These are phyloP conservation scores for Xestia ashworthii DNA, from an alignment of 2,888 invertebrate genomes.

Conservation along the genomic window DNA sequence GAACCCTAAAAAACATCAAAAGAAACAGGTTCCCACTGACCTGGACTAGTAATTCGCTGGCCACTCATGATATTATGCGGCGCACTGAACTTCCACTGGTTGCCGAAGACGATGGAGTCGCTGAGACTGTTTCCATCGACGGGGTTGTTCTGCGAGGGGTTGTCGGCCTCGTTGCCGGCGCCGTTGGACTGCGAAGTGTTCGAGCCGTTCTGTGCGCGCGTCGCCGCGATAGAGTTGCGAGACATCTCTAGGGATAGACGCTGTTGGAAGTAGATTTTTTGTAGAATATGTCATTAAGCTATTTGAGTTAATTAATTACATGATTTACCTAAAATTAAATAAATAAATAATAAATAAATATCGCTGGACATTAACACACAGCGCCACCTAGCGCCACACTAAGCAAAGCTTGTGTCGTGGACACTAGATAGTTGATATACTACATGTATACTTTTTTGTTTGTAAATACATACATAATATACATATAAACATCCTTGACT, in stretches of 20 bases:
- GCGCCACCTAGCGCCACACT: too few relatives aligned
- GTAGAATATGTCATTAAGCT: background rate
- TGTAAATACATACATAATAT: too few relatives aligned
- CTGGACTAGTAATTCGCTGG: constrained; percentile 77
- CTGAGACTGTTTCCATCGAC: constrained; percentile 81
- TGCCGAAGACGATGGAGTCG: constrained; percentile 77
- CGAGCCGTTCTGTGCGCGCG: constrained; percentile 75
- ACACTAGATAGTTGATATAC: too few relatives aligned
- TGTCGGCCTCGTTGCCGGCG: constrained; percentile 72
- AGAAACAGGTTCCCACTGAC: constrained; percentile 64
- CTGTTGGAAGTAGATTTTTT: constrained; percentile 75
- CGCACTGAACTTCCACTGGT: constrained; percentile 82
- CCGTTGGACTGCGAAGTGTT: constrained; percentile 64
- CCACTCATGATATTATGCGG: constrained; percentile 74
- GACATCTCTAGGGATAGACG: constrained; percentile 93
- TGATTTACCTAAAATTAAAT: background rate
- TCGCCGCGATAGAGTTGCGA: constrained; percentile 91
- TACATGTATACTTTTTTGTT: too few relatives aligned
- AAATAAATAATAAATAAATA: too few relatives aligned
- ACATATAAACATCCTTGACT: too few relatives aligned
- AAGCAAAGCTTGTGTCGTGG: too few relatives aligned
- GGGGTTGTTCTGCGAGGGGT: constrained; percentile 84
- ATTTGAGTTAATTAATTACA: too few relatives aligned
- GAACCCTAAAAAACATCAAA: background rate
- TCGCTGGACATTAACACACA: too few relatives aligned